Base-by-base conservation (phyloP, 2,113 vertebrate genomes). In the Dryoscopus gambensis region DNA sequence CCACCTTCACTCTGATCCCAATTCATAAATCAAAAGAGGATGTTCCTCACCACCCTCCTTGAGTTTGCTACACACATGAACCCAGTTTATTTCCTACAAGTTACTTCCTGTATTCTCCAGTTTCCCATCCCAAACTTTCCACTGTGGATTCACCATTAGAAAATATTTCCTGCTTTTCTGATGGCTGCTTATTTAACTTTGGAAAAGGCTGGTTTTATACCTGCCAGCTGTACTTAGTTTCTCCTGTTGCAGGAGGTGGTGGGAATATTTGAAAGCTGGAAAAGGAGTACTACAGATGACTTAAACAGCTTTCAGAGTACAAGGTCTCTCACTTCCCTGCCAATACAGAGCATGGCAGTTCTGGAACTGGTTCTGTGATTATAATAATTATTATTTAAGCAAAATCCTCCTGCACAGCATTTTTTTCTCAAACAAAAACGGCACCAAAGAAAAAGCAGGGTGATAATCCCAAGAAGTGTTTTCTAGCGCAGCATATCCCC, bases 401-500 rank as follows among this genome's bases (percentile, higher is more conserved):
- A 70, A 77, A 89, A 87, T 59, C 30, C 18, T 79, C 30, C 39
- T 8, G 24, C 3, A 7, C 11, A 27, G 27, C 52, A 11, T 44
- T 68, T 62, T 62, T 85, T 56, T 65, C 28, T 15, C 24, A 18
- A 75, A 63, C 8, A 37, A 73, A 86, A 84, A 6, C 7, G 44
- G 39, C 35, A 37, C 8, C 25, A 22, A 78, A 75, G 11, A 15
- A 56, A 44, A 76, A 31, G 5, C 27, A 63, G 21, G 9, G 44
- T 47, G 13, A n/a, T 23, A 39, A 67, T 39, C 14, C 16, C 21
- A 40, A 35, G 2, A 5, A 16, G 4, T 39, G 11, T 44, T 63
- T 64, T 35, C 44, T 30, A n/a, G 35, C 12, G 18, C 19, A 68
- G 33, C 0, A 0, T 10, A 5, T n/a, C 12, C 82, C 10, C 33